Evolutionary conservation across 2,113 vertebrate genomes (phyloP).

Genomic region (Phoenicopterus ruber): DNA sequence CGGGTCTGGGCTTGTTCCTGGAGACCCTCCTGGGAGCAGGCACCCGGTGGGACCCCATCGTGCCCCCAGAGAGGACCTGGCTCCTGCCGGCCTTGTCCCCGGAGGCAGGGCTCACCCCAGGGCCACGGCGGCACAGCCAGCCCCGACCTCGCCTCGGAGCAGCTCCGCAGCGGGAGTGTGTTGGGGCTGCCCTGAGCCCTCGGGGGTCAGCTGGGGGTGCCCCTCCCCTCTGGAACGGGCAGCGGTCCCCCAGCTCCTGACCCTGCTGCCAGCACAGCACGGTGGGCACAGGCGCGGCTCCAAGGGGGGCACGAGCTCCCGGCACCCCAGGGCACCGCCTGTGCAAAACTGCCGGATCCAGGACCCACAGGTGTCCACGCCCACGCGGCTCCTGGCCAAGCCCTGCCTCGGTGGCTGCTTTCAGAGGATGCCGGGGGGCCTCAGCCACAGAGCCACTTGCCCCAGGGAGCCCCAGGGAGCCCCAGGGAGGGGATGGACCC

Average conservation of each 20-base stretch:
- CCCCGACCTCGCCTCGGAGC: rapidly evolving
- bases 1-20: rapidly evolving
- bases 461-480: neutral
- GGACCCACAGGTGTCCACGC: neutral
- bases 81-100: no score
- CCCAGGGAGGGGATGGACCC: no score
- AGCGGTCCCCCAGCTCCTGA: neutral
- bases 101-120: neutral
- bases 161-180: rapidly evolving
- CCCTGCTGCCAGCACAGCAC: neutral
- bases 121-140: neutral
- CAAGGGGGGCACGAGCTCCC: neutral
- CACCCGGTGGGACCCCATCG: rapidly evolving
- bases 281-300: rapidly evolving
- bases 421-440: rapidly evolving
- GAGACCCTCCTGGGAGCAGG: neutral
- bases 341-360: neutral
- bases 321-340: rapidly evolving
- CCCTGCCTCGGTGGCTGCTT: neutral
- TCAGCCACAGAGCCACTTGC: rapidly evolving
- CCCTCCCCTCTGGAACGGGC: neutral
- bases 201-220: neutral
- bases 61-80: neutral
- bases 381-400: neutral
- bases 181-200: neutral